Base-by-base conservation (phyloP, 2,113 vertebrate genomes). In the Puma concolor region DNA sequence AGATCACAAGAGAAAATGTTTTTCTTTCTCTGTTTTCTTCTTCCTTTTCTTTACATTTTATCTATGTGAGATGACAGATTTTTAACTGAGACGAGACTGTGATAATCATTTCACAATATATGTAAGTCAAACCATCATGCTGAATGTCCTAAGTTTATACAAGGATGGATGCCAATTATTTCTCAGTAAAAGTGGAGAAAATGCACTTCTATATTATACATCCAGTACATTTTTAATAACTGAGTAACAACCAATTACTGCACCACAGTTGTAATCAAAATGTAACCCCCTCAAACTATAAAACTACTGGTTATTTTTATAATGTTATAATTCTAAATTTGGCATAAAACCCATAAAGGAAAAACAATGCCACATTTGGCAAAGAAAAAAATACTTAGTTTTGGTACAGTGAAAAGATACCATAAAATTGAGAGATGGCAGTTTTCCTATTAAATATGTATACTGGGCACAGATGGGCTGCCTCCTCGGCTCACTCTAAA, bases 401-500 rank as follows among this genome's bases (percentile, higher is more conserved):
- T 92, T 44, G 36, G 8, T 71, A n/a, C 10, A 41, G n/a, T 88
- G 31, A 86, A 71, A 87, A 31, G 41, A 85, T 29, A 87, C 10
- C 21, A 81, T 64, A 84, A 89, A 89, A 77, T 80, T 44, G 82
- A 96, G 36, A 86, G 41, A 91, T 44, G 31, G 67, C 27, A 31
- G 38, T 74, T 92, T 88, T 76, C 50, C 63, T 95, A 85, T 74
- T 84, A 92, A 84, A 88, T 80, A 94, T 25, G 31, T 88, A 50
- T 36, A 54, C 1, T 80, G 33, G 67, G 19, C 71, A 92, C 10
- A 69, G 16, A n/a, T 48, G 5, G 33, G 54, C 66, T 83, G 27
- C 31, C 50, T 87, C 92, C 50, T 77, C 15, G 52, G 41, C 25
- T 48, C 41, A 82, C 60, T 71, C 71, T 85, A 87, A 91, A 97